Percentiles rank a stretch among this genome's conserved stretches.
Evolutionary conservation across 2,113 vertebrate species (phyloP).

Genomic region (Neotragus pygmaeus): DNA sequence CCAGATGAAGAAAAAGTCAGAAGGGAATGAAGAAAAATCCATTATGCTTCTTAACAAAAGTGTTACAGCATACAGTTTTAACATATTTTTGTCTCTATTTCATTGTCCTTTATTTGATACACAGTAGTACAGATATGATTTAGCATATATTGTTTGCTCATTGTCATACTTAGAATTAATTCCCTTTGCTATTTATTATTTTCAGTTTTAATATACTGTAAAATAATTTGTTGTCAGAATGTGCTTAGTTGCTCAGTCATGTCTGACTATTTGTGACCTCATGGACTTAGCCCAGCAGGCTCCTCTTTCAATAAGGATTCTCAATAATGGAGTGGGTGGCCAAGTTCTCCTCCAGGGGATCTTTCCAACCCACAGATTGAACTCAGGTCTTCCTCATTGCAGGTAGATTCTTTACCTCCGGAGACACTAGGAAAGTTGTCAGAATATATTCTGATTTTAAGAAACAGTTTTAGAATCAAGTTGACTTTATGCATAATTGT

Average conservation of each 20-base stretch:
- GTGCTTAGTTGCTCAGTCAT: fast-evolving
- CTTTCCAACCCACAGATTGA: fast-evolving
- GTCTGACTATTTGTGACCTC: background rate
- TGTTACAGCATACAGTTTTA: background rate
- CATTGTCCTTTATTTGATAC: background rate
- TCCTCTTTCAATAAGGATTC: background rate
- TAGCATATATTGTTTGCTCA: background rate
- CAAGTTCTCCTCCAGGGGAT: background rate
- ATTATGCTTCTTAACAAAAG: background rate
- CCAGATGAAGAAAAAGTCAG: background rate
- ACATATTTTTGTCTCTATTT: background rate
- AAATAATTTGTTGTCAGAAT: background rate
- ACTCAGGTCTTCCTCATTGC: background rate
- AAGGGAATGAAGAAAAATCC: background rate
- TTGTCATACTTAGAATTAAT: background rate
- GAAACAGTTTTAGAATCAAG: background rate
- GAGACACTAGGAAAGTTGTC: background rate
- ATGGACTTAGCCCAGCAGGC: background rate
- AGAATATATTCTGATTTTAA: background rate
- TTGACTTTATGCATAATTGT: background rate
- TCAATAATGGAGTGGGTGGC: background rate
- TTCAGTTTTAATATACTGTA: background rate
- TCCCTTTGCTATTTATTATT: background rate
- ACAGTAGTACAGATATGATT: background rate
- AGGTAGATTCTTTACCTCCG: background rate